Conservation (phyloP, 2,797 vertebrate species). For the Epinephelus awoara region DNA sequence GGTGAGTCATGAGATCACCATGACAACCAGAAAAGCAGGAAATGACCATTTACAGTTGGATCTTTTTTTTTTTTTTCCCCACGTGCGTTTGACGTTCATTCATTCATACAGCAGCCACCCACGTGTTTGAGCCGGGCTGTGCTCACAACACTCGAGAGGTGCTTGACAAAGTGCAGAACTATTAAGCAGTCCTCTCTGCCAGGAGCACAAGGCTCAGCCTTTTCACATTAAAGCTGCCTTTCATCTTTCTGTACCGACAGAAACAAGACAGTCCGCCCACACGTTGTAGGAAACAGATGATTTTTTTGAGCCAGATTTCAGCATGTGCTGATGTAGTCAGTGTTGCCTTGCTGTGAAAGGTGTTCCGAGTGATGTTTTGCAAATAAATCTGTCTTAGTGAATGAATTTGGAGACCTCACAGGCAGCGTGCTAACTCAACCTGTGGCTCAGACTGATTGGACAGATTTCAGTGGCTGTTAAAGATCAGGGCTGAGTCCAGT, state of each 20-base stretch:
- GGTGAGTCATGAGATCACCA: slow-evolving; percentile 64
- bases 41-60: slow-evolving; percentile 68
- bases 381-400: slow-evolving; percentile 3
- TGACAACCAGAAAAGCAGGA: slow-evolving; percentile 66
- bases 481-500: background rate
- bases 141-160: slow-evolving; percentile 1
- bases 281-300: slow-evolving; percentile 1
- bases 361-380: slow-evolving; percentile 13
- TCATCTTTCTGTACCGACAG: slow-evolving; percentile 24
- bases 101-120: slow-evolving; percentile 29
- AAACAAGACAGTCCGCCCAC: slow-evolving; percentile 42
- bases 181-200: slow-evolving; percentile 11
- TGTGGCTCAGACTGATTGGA: background rate
- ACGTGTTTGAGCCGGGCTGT: background rate
- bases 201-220: background rate
- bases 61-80: background rate
- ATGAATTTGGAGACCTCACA: slow-evolving; percentile 1
- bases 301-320: slow-evolving; percentile 11
- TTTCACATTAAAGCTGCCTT: slow-evolving; percentile 36
- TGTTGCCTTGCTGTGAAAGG: slow-evolving; percentile 20
- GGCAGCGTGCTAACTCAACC: background rate
- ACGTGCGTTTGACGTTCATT: slow-evolving; percentile 31
- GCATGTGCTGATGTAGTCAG: slow-evolving; percentile 11
- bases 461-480: background rate
- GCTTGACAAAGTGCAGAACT: slow-evolving; percentile 36